Evolutionary conservation across 2,888 invertebrate species (phyloP).

Genomic region (Prenolepis imparis): DNA sequence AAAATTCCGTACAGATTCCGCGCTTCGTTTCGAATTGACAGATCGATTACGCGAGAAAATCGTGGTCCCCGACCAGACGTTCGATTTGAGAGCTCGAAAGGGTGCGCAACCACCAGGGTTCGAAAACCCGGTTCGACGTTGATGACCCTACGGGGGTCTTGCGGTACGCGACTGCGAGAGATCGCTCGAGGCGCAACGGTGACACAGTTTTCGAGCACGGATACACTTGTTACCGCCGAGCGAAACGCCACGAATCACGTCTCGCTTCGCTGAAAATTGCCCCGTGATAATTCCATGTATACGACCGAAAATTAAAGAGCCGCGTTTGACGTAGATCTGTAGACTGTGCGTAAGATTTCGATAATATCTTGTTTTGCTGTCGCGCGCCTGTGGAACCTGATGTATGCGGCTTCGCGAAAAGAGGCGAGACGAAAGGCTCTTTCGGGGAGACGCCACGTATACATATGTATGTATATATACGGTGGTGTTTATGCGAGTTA

Average conservation of each 20-base stretch:
- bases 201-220: constrained; percentile 59
- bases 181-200: constrained; percentile 61
- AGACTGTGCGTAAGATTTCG: no score
- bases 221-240: constrained; percentile 51
- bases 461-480: not conserved
- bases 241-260: not conserved
- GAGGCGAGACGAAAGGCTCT: not conserved
- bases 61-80: no score
- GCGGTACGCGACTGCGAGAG: constrained; percentile 55
- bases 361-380: not conserved
- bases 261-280: constrained; percentile 4
- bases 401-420: not conserved
- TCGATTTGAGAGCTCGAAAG: no score
- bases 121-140: no score
- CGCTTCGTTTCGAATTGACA: no score
- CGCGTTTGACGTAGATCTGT: not conserved
- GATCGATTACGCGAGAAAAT: no score
- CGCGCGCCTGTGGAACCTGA: not conserved
- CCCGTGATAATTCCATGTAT: constrained; percentile 7
- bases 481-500: not conserved
- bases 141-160: constrained; percentile 19
- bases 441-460: not conserved
- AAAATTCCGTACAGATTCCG: no score
- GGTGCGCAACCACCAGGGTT: no score
- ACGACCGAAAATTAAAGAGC: not conserved